These are phyloP conservation scores for Coremacera marginata DNA, from an alignment of 2,888 invertebrate species.

Conservation along the genomic window DNA sequence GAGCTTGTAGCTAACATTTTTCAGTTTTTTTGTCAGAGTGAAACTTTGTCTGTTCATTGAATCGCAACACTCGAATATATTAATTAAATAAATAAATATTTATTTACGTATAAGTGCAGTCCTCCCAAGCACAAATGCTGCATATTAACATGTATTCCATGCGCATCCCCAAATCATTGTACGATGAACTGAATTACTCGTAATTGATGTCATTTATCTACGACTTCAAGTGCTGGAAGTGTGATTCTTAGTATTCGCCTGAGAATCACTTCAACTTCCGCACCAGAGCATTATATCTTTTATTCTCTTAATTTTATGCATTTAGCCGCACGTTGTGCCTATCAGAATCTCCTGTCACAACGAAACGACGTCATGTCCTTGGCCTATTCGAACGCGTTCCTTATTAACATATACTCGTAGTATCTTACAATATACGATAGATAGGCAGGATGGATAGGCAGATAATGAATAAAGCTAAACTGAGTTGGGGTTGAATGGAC, in stretches of 20 bases:
- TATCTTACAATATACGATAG: neutral
- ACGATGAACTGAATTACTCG: neutral
- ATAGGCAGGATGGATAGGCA: too few species aligned
- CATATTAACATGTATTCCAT: neutral
- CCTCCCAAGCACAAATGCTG: neutral
- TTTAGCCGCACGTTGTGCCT: slow-evolving; percentile 9
- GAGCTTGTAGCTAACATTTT: too few species aligned
- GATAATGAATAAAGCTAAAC: neutral
- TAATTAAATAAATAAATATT: too few species aligned
- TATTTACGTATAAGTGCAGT: too few species aligned
- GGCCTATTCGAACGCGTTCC: slow-evolving; percentile 6
- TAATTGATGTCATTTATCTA: slow-evolving; percentile 21
- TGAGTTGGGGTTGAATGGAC: neutral
- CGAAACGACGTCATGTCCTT: slow-evolving; percentile 15
- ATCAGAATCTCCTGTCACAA: slow-evolving; percentile 1
- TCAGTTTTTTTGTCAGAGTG: too few species aligned
- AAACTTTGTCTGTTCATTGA: too few species aligned
- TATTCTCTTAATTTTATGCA: neutral
- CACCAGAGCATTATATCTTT: neutral
- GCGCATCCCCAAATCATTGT: neutral
- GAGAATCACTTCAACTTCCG: neutral
- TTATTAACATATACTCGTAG: slow-evolving; percentile 18
- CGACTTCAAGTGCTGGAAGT: slow-evolving; percentile 5
- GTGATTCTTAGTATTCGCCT: neutral
- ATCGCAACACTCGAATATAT: too few species aligned